Evolutionary conservation across 2,888 invertebrate genomes (phyloP).

Genomic region (Cheiracanthium punctorium): DNA sequence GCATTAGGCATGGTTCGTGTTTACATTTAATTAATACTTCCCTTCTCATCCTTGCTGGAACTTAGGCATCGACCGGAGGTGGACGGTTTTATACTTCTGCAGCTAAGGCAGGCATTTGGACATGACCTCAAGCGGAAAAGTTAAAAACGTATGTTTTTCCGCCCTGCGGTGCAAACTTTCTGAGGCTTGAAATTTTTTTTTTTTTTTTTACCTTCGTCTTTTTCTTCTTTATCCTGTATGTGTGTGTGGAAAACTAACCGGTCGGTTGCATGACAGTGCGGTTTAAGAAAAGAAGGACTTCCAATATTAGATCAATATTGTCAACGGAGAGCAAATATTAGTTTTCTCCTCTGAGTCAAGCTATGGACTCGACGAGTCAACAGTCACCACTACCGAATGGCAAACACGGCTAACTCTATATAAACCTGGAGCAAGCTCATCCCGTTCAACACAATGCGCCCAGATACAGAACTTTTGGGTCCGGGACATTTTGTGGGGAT

Average conservation of each 20-base stretch:
- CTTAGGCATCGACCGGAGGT: background rate
- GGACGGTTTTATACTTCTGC: background rate
- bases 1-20: constrained; percentile 27
- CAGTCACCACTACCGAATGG: constrained; percentile 65
- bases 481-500: background rate
- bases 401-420: constrained; percentile 69
- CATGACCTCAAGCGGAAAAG: constrained; percentile 25
- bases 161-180: constrained; percentile 53
- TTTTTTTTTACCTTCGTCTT: constrained; percentile 30
- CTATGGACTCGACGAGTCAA: constrained; percentile 68
- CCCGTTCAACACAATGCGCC: constrained; percentile 55
- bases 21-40: constrained; percentile 53
- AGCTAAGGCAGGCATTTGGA: constrained; percentile 9
- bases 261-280: constrained; percentile 67
- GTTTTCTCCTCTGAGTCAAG: constrained; percentile 68
- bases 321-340: constrained; percentile 70
- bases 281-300: constrained; percentile 65
- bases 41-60: background rate
- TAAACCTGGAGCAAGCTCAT: constrained; percentile 55
- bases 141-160: constrained; percentile 46
- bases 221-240: constrained; percentile 28
- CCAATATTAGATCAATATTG: constrained; percentile 71
- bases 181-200: constrained; percentile 27
- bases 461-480: constrained; percentile 51
- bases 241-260: constrained; percentile 64